phyloP scores from a whole-genome alignment of 2,888 invertebrate species.

The Taenaris catops region DNA sequence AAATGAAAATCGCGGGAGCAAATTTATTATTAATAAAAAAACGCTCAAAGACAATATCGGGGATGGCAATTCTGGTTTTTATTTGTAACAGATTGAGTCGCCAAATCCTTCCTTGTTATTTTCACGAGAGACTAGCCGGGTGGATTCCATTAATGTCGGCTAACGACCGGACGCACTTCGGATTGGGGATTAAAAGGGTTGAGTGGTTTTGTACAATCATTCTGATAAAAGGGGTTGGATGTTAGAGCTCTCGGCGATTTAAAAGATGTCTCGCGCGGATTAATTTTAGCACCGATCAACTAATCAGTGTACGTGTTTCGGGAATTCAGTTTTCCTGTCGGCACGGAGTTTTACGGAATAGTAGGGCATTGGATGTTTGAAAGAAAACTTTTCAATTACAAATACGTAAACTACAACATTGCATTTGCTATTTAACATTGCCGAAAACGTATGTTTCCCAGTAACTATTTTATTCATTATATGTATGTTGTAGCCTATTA shows the following conservation, averaged over 20 bases:
- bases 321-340: conserved; percentile 14
- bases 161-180: conserved; percentile 77
- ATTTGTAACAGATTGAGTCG: conserved; percentile 50
- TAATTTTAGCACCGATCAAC: conserved; percentile 45
- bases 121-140: conserved; percentile 67
- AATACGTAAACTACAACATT: too few relatives aligned
- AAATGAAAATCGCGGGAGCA: too few relatives aligned
- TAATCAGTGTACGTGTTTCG: conserved; percentile 37
- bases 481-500: too few relatives aligned
- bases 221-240: conserved; percentile 70
- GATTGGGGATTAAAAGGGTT: conserved; percentile 78
- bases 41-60: background rate
- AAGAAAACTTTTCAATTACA: too few relatives aligned
- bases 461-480: too few relatives aligned
- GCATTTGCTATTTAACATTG: too few relatives aligned
- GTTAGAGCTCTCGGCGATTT: conserved; percentile 73
- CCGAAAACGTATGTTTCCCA: too few relatives aligned
- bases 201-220: conserved; percentile 77
- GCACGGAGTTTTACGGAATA: too few relatives aligned
- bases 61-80: conserved; percentile 23
- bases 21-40: too few relatives aligned
- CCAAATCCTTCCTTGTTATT: conserved; percentile 67
- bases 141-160: conserved; percentile 76
- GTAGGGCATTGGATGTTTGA: too few relatives aligned
- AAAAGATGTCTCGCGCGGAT: conserved; percentile 63